A percentile compares a stretch with the other conserved stretches of the same genome.
phyloP scores from a whole-genome alignment of 2,888 invertebrate species.

The Trichogramma evanescens region DNA sequence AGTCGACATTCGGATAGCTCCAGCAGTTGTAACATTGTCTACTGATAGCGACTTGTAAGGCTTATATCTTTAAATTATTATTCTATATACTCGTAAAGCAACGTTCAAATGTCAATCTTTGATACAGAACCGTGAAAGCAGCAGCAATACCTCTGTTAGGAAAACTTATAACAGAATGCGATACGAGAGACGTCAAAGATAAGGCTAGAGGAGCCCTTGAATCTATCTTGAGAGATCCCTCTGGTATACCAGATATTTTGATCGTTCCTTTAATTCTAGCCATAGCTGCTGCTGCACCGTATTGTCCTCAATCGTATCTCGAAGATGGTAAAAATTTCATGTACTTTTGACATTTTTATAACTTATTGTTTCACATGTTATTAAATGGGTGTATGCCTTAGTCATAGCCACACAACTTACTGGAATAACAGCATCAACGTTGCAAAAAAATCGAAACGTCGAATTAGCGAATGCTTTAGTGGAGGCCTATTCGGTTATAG shows the following conservation, averaged over 20 bases:
- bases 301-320: constrained; percentile 49
- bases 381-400: constrained; percentile 30
- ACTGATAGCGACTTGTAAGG: constrained; percentile 62
- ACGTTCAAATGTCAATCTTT: constrained; percentile 2
- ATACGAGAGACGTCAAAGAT: constrained; percentile 50
- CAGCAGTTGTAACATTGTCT: constrained; percentile 65
- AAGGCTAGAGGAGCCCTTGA: constrained; percentile 52
- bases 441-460: constrained; percentile 52
- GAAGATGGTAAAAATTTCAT: constrained; percentile 52
- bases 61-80: not conserved
- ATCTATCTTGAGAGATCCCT: constrained; percentile 41
- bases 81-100: constrained; percentile 1
- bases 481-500: constrained; percentile 58
- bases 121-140: constrained; percentile 52
- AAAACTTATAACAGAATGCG: constrained; percentile 52
- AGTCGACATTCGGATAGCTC: constrained; percentile 55
- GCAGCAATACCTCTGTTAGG: constrained; percentile 60
- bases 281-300: constrained; percentile 56
- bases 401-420: constrained; percentile 59
- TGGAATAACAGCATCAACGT: constrained; percentile 53
- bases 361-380: constrained; percentile 1
- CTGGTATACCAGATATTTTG: constrained; percentile 39
- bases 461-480: constrained; percentile 58
- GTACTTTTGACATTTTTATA: not conserved
- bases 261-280: constrained; percentile 57